Evolutionary conservation across 2,888 invertebrate species (phyloP), one percentile per base, ranked within the genome.

Genomic region (Slavum lentiscoides): DNA sequence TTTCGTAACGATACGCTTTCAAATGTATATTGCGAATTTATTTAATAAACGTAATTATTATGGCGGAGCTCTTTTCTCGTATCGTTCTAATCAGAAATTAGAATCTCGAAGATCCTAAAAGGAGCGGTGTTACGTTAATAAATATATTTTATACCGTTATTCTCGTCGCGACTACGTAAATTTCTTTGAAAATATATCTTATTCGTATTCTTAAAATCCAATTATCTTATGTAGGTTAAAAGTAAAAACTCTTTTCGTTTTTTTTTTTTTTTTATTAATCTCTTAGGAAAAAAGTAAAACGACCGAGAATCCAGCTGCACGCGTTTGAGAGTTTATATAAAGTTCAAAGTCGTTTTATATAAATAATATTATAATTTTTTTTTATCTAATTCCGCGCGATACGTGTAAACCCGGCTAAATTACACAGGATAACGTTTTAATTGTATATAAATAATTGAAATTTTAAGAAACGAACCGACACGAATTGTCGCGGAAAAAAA

Each of bases 281-380:
- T 61, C 23, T 61, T 73, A 43, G 23, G 1, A 61, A 73, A 61
- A 19, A 23, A 49, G 19, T 15, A 61, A 61, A 68, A 23, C 49
- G 23, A 68, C 68, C 17, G 21, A 17, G 49, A 21, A 9, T n/a
- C 8, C 23, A 49, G 21, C 5, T 59, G 21, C 21, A 59, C n/a
- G 8, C 21, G 23, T 58, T 13, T 7, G 17, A 43, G 49, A 58
- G 58, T 15, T n/a, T 70, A 39, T n/a, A 58, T 37, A 21, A 13
- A 23, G 43, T 73, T 73, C 0, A 23, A 43, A 61, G 21, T 39
- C 21, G 23, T 73, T 61, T 23, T 73, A 61, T 11, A 61, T 19
- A 23, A 61, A 61, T 61, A 43, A 11, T 61, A 49, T 61, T 70
- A 21, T 15, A 17, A 17, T 70, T 70, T 55, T 70, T 70, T 55